A percentile compares a stretch with the other conserved stretches of the same genome.
These are phyloP conservation scores for Spisula subtruncata DNA, from an alignment of 2,888 invertebrate species.

Conservation along the genomic window DNA sequence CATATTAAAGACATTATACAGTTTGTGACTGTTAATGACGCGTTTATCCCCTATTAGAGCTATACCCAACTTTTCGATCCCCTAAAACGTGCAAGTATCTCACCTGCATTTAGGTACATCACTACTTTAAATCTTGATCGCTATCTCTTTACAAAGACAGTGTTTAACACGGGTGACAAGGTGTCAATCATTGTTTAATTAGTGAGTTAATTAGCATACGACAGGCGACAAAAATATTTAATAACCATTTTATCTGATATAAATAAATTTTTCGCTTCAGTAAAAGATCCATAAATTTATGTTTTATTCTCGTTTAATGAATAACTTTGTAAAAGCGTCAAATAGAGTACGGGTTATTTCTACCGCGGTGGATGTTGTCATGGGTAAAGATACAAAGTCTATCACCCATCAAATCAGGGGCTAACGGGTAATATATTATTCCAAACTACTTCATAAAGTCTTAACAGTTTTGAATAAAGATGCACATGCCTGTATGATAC, in stretches of 20 bases:
- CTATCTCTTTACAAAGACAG: constrained; percentile 47
- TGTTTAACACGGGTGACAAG: constrained; percentile 44
- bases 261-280: constrained; percentile 62
- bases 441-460: constrained; percentile 7
- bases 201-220: constrained; percentile 56
- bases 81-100: not conserved
- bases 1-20: not conserved
- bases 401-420: constrained; percentile 26
- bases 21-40: not conserved
- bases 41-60: constrained; percentile 13
- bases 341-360: not conserved
- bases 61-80: not conserved
- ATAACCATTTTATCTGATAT: constrained; percentile 61
- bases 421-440: constrained; percentile 25
- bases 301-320: constrained; percentile 46
- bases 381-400: constrained; percentile 3
- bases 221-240: constrained; percentile 52
- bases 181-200: constrained; percentile 60
- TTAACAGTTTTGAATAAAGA: not conserved
- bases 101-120: constrained; percentile 42
- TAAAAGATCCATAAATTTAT: constrained; percentile 49
- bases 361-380: not conserved
- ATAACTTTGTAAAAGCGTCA: constrained; percentile 26
- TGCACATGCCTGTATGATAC: constrained; percentile 16
- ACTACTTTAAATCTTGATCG: constrained; percentile 28